phyloP scores from a whole-genome alignment of 2,797 vertebrate species.

The Sebastes cheni region DNA sequence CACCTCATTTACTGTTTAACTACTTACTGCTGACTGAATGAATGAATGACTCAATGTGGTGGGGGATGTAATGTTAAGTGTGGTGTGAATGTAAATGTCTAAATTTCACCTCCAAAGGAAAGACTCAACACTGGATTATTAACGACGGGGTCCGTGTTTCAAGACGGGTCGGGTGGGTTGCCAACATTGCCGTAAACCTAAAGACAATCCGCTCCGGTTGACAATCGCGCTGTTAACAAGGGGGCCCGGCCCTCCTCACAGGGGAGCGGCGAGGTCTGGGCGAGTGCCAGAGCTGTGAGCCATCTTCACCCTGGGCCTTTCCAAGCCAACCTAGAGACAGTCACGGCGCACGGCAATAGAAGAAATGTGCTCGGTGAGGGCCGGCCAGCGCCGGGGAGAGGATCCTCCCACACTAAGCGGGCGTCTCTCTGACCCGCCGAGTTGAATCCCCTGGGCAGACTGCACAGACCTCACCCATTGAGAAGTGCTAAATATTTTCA shows the following conservation, averaged over 20 bases:
- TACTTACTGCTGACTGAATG: not conserved
- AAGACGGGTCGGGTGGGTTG: not conserved
- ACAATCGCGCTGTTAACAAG: no score
- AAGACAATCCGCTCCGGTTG: not conserved
- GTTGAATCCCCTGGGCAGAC: not conserved
- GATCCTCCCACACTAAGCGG: not conserved
- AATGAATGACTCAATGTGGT: conserved; percentile 1
- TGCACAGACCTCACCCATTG: rapidly evolving
- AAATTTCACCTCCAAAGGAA: not conserved
- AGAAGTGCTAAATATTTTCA: not conserved
- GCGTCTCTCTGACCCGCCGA: no score
- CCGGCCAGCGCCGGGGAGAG: not conserved
- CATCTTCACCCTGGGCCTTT: not conserved
- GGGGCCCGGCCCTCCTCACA: no score
- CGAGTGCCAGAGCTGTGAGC: not conserved
- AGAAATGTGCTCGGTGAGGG: no score
- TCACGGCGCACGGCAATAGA: no score
- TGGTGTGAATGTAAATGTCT: not conserved
- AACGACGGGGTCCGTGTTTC: not conserved
- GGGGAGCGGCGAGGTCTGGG: not conserved
- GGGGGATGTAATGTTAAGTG: not conserved
- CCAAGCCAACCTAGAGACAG: not conserved
- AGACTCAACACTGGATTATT: not conserved
- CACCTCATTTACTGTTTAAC: not conserved
- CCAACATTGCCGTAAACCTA: not conserved